Evolutionary conservation across 2,797 vertebrate species (phyloP), one percentile per base, ranked within the genome.

Genomic region (Gymnodraco acuticeps): DNA sequence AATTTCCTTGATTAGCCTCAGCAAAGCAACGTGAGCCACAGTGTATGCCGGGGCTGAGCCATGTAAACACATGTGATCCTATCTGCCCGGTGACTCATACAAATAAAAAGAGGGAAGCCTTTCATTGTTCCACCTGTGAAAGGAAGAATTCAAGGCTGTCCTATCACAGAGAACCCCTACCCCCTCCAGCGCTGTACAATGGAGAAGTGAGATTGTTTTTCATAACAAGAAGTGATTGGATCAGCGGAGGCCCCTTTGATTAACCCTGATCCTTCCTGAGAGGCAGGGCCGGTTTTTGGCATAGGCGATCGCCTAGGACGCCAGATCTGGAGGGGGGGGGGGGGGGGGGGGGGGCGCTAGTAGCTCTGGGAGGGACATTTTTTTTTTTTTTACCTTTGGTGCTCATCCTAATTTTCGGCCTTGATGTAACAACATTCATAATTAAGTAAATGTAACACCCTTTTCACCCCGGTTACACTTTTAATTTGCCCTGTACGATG

Each of bases 1-100:
- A 88, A 93, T 95, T 93, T 94, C 88, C 92, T 92, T 94, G 92
- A 95, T 94, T 93, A 93, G 92, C 91, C 87, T 82, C 66, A 78
- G 89, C 74, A 38, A 69, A 87, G 88, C 88, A 84, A 77, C 88
- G 82, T 82, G 87, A 92, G 88, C 72, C 33, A 12, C 20, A 38
- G 87, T 72, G 61, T 64, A 80, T 78, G 87, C 85, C 83, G 64
- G 80, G 76, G 83, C 79, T 62, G 74, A 82, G 83, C 68, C 41
- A 4, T 47, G 89, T 90, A 91, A 93, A 92, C 94, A 94, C 78
- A 55, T 80, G 87, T 77, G 85, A 89, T 86, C 68, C 83, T 82
- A 86, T 88, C 84, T 46, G 73, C 58, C 70, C 8, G 4, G 75
- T 68, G 88, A 88, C 74, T 89, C 87, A 85, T 71, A 79, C 67